Conservation (phyloP, 2,113 vertebrate genomes). For the Eira barbara region DNA sequence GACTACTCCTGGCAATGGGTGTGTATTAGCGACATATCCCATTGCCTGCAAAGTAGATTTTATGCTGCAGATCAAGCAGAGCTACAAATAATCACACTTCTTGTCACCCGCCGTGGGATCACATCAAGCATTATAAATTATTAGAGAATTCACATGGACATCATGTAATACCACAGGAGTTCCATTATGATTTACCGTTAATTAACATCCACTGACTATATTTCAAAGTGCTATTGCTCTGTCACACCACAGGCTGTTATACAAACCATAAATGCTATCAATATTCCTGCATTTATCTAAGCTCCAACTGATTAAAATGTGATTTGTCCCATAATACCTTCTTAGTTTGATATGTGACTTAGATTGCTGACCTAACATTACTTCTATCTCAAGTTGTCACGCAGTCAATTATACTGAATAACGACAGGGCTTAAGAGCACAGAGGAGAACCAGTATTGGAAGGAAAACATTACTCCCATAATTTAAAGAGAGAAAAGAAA, state of each 20-base stretch:
- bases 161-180: slow-evolving; percentile 55
- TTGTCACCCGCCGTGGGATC: slow-evolving; percentile 24
- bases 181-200: slow-evolving; percentile 65
- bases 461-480: slow-evolving; percentile 5
- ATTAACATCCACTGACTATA: slow-evolving; percentile 52
- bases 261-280: slow-evolving; percentile 69
- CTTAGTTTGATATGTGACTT: slow-evolving; percentile 72
- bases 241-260: slow-evolving; percentile 53
- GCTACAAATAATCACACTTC: slow-evolving; percentile 32
- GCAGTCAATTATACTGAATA: slow-evolving; percentile 73
- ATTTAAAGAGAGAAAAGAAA: slow-evolving; percentile 45
- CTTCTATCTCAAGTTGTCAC: slow-evolving; percentile 68
- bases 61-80: slow-evolving; percentile 7
- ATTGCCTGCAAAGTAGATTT: not conserved
- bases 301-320: slow-evolving; percentile 71
- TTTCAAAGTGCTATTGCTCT: slow-evolving; percentile 57
- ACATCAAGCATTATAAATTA: slow-evolving; percentile 55
- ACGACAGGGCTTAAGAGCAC: slow-evolving; percentile 59
- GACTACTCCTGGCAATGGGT: not conserved
- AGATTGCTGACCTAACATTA: slow-evolving; percentile 69
- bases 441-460: slow-evolving; percentile 16
- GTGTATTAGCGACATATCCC: not conserved
- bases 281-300: slow-evolving; percentile 72
- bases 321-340: slow-evolving; percentile 71
- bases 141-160: slow-evolving; percentile 45